Base-by-base conservation (phyloP, 2,888 invertebrate genomes). In the Andrena bicolor region DNA sequence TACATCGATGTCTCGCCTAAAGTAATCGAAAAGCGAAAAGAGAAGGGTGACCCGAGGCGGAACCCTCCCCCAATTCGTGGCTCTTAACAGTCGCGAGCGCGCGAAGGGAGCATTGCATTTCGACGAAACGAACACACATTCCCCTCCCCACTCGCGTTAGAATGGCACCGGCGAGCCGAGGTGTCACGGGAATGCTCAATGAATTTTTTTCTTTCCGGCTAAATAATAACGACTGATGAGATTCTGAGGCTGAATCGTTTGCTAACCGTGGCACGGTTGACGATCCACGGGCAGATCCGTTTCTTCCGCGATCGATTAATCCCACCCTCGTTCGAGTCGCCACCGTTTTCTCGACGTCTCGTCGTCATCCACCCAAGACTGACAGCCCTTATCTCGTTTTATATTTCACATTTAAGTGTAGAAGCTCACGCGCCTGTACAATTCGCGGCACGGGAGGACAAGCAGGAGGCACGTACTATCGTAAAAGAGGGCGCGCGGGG, bases 351-450 rank as follows among this genome's bases (percentile, higher is more conserved):
- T 84, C 86, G 84, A 83, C 78, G 71, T 88, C 83, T 83, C 74
- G 87, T 87, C 85, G 23, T 56, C 56, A 5, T 56, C 56, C 41
- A 80, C 76, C 86, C 88, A 90, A 90, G 91, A 89, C 90, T 89
- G 90, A 90, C 81, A 85, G 77, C 75, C 80, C 83, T 85, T 80
- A 78, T 87, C 84, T 84, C 84, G 73, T 85, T 88, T 88, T 80
- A 76, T 84, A 84, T 80, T 80, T 82, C 80, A 71, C 76, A 70
- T 79, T 76, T 65, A 65, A 53, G 49, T 60, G 28, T 8, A 32
- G 10, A n/a, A 48, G 35, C 16, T 49, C 7, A n/a, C n/a, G 32
- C 32, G 1, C 51, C 6, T 8, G 23, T 16, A 26, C 16, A 10
- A 68, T 23, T 7, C 23, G 7, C 23, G 23, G 23, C 20, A 30